Percentiles rank a stretch among this genome's conserved stretches.
Evolutionary conservation across 2,113 vertebrate genomes (phyloP).

Genomic region (Willisornis vidua): DNA sequence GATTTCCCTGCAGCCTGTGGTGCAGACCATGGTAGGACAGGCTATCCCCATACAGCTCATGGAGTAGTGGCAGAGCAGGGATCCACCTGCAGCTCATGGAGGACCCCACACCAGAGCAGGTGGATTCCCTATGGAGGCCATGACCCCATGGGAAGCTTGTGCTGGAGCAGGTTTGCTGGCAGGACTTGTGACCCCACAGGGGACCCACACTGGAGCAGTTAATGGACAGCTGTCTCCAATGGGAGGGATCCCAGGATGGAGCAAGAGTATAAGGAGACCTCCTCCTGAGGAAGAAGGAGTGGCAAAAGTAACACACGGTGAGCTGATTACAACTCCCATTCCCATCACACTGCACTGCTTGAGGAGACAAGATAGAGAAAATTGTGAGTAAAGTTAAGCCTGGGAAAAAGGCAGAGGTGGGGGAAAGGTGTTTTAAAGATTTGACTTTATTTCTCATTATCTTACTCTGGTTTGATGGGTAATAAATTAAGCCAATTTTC

Average conservation of each 20-base stretch:
- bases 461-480: background rate
- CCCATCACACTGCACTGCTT: background rate
- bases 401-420: background rate
- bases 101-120: background rate
- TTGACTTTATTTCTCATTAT: background rate
- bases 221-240: background rate
- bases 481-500: background rate
- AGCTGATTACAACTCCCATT: background rate
- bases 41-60: background rate
- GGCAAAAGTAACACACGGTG: background rate
- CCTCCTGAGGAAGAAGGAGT: background rate
- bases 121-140: background rate
- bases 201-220: background rate
- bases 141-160: background rate
- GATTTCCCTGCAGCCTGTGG: background rate
- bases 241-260: background rate
- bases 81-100: background rate
- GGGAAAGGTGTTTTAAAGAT: background rate
- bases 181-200: background rate
- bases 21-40: background rate
- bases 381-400: background rate
- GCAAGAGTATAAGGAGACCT: background rate
- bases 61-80: background rate
- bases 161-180: background rate
- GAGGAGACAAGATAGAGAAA: background rate